Conservation (phyloP, 2,113 vertebrate species). For the Galbula dea region DNA sequence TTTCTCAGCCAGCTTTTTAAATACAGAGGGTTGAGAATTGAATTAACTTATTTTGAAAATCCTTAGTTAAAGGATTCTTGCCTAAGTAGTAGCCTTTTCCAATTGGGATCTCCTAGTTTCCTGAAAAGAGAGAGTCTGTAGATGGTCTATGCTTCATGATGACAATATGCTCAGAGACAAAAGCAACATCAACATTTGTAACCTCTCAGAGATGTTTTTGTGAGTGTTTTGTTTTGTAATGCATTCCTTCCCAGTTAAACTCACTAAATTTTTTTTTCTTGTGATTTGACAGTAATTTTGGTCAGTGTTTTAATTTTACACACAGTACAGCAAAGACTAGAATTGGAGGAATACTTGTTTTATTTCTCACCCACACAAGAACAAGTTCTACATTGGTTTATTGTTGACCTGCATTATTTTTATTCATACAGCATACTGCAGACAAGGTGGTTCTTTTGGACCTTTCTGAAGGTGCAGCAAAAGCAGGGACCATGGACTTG, state of each 20-base stretch:
- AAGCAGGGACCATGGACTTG: slow-evolving; percentile 86
- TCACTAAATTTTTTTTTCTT: not conserved
- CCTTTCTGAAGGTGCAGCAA: slow-evolving; percentile 82
- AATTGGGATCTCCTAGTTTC: not conserved
- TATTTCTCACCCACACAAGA: not conserved
- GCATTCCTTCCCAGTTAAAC: not conserved
- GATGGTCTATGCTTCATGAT: not conserved
- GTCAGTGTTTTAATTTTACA: not conserved
- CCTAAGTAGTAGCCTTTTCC: not conserved
- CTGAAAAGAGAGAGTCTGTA: not conserved
- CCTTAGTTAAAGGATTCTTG: not conserved
- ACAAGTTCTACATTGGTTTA: not conserved
- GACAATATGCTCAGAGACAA: not conserved
- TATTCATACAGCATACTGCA: slow-evolving; percentile 76
- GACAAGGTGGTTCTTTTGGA: slow-evolving; percentile 89
- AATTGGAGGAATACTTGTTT: not conserved
- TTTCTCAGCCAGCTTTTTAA: not conserved
- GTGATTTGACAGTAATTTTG: not conserved
- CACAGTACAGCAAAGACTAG: not conserved
- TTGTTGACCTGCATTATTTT: not conserved
- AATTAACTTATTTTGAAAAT: not conserved
- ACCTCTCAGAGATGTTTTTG: not conserved
- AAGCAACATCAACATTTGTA: not conserved
- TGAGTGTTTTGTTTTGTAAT: not conserved
- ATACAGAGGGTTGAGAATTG: not conserved